phyloP scores from a whole-genome alignment of 2,888 invertebrate genomes.

The Sepiola atlantica region DNA sequence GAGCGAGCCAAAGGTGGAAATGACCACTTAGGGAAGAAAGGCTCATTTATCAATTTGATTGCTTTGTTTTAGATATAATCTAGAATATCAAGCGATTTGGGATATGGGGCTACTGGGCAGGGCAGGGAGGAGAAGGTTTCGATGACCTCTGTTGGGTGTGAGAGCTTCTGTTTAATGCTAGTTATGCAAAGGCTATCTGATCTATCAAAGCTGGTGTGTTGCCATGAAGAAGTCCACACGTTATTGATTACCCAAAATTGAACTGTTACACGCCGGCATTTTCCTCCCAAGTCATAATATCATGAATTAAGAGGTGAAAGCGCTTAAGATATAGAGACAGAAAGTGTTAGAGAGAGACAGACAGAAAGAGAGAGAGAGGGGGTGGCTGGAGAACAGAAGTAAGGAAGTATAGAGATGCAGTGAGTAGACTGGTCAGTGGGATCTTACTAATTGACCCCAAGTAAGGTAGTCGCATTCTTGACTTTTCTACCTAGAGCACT shows the following conservation, averaged over 20 bases:
- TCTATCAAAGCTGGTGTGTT: conserved; percentile 32
- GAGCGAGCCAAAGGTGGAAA: background rate
- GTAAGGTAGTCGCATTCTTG: background rate
- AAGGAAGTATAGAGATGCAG: background rate
- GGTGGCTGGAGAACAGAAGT: background rate
- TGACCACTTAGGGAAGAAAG: background rate
- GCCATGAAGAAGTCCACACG: conserved; percentile 4
- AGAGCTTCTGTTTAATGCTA: background rate
- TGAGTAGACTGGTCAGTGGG: background rate
- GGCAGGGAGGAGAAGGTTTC: background rate
- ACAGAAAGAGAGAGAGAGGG: background rate
- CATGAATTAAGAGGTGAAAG: conserved; percentile 6
- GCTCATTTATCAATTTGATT: conserved; percentile 21
- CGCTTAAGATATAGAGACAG: background rate
- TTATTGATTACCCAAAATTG: background rate
- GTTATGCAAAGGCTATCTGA: background rate
- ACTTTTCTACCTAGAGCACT: background rate
- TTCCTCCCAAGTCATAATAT: background rate
- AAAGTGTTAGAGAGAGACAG: background rate
- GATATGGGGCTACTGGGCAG: background rate
- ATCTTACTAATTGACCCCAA: background rate
- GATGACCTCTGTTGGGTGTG: conserved; percentile 32
- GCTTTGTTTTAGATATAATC: conserved; percentile 9
- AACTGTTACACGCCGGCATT: background rate
- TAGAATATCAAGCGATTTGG: background rate